Percentiles rank a stretch among this genome's conserved stretches.
These are phyloP conservation scores for Anguilla rostrata DNA, from an alignment of 2,113 vertebrate species.

Conservation along the genomic window DNA sequence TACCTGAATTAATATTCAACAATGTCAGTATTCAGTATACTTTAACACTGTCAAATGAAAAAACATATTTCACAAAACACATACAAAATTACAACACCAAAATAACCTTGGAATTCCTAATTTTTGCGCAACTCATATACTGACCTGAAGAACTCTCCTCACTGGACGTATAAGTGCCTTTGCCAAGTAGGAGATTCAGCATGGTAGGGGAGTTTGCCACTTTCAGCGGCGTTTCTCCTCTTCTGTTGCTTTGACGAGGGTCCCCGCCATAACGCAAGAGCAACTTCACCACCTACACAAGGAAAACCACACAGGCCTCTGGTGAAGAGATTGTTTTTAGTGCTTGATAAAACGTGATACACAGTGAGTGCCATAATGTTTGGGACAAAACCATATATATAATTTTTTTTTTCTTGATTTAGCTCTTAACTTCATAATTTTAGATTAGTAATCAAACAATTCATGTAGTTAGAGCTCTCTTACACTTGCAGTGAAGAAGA, in stretches of 20 bases:
- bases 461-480: no score
- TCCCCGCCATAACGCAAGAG: constrained; percentile 94
- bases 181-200: constrained; percentile 93
- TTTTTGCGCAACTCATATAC: background rate
- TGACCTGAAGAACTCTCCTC: constrained; percentile 97
- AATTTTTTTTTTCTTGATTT: no score
- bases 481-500: no score
- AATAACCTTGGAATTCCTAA: background rate
- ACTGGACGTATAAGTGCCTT: constrained; percentile 94
- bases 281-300: constrained; percentile 89
- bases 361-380: background rate
- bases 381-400: no score
- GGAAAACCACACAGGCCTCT: constrained; percentile 20
- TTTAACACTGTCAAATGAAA: background rate
- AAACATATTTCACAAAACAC: background rate
- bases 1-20: background rate
- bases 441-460: no score
- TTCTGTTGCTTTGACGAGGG: constrained; percentile 96
- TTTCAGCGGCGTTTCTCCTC: constrained; percentile 93
- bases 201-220: constrained; percentile 95
- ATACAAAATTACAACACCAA: background rate
- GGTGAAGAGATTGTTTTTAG: background rate
- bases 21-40: no score
- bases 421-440: no score
- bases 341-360: no score